Percentiles rank a stretch among this genome's conserved stretches.
Evolutionary conservation across 2,113 vertebrate species (phyloP).

Genomic region (Apus apus): DNA sequence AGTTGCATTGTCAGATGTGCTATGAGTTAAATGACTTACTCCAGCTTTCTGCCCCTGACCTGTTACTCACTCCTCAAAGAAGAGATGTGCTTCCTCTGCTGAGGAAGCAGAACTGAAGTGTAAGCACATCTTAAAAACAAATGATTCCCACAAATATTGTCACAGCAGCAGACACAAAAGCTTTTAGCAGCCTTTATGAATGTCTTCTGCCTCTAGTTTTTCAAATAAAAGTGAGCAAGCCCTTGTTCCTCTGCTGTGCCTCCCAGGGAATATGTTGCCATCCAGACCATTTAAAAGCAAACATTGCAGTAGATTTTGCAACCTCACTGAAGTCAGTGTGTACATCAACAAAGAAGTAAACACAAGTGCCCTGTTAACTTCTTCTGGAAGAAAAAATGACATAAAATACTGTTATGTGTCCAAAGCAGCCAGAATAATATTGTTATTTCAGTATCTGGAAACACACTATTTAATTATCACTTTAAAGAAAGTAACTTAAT

Average conservation of each 20-base stretch:
- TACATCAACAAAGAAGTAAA: conserved; percentile 22
- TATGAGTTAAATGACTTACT: conserved; percentile 5
- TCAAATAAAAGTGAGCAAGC: neutral
- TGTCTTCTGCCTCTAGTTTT: neutral
- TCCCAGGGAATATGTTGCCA: conserved; percentile 23
- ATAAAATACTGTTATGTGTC: neutral
- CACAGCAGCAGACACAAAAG: neutral
- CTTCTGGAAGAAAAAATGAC: neutral
- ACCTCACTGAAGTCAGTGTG: neutral
- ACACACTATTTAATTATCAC: neutral
- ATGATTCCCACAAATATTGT: neutral
- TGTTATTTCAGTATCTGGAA: neutral
- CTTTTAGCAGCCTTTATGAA: conserved; percentile 1
- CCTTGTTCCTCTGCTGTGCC: neutral
- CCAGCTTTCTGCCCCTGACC: conserved; percentile 19
- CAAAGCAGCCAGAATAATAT: neutral
- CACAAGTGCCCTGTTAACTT: neutral
- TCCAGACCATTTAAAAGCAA: conserved; percentile 38
- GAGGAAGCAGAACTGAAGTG: neutral
- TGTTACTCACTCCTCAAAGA: neutral
- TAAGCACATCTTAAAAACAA: neutral
- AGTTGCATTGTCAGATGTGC: neutral
- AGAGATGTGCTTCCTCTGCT: neutral
- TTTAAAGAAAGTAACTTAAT: neutral
- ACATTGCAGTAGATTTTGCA: conserved; percentile 49